Evolutionary conservation across 2,888 invertebrate genomes (phyloP), one percentile per base, ranked within the genome.

Genomic region (Hydrotaea diabolus): DNA sequence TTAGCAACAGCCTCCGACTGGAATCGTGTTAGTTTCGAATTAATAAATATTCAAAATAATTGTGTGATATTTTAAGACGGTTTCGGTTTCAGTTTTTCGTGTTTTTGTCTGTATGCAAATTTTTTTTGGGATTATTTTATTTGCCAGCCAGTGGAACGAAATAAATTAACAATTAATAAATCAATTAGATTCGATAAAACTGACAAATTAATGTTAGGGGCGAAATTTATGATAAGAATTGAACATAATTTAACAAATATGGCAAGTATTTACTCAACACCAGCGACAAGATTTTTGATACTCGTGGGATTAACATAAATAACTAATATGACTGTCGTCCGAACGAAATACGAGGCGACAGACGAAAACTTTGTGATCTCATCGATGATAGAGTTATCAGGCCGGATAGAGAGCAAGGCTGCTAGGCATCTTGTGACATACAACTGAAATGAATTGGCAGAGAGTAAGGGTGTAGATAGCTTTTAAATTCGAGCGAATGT

Each of bases 101-200:
- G 55, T 66, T 64, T 31, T 43, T 57, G 64, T 73, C 64, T 76
- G 49, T 73, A 77, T 72, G 75, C 57, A 43, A 83, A 83, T 83
- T 71, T 81, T 62, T 19, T 36, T 75, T 57, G 53, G 11, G 66
- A 55, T 72, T 72, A 72, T 64, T 64, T 53, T 64, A 59, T 73
- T 46, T 21, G 13, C 39, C 72, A 49, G 13, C 39, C 72, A 49
- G 21, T 62, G 53, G 23, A 73, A 53, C 9, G 55, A 77, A 80
- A 85, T 85, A 85, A 85, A 82, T 77, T 77, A 82, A 82, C 77
- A 85, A 85, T 85, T 82, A 85, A 85, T 85, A 85, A 85, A 85
- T 85, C 79, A 85, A 74, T 82, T 82, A 80, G 46, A 64, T 26
- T 21, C 82, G 36, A 77, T 79, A 71, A 74, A 82, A 57, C 46